These are phyloP conservation scores for Dynastes hyllus DNA, from an alignment of 2,888 invertebrate genomes.

Conservation along the genomic window DNA sequence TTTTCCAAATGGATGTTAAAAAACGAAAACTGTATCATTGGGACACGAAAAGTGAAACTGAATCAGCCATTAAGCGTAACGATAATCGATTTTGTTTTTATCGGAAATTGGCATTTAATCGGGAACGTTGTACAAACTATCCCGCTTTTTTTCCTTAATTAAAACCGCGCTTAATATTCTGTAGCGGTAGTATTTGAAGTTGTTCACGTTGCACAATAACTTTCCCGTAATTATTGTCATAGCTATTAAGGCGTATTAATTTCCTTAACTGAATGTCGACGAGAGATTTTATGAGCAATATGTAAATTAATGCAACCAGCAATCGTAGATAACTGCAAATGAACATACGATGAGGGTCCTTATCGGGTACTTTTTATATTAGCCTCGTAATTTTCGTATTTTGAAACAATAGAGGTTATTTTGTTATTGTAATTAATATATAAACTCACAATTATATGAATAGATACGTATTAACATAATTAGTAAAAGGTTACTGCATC, in stretches of 20 bases:
- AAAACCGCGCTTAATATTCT: slow-evolving; percentile 24
- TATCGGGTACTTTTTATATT: slow-evolving; percentile 14
- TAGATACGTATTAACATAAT: no score
- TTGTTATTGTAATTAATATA: background rate
- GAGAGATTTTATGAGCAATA: slow-evolving; percentile 21
- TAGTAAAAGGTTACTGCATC: no score
- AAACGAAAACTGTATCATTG: slow-evolving; percentile 1
- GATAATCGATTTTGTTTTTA: slow-evolving; percentile 31
- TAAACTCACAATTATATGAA: no score
- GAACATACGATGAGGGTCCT: slow-evolving; percentile 1
- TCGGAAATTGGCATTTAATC: slow-evolving; percentile 26
- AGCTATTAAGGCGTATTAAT: slow-evolving; percentile 23
- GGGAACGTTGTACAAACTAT: slow-evolving; percentile 17
- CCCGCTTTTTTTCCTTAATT: slow-evolving; percentile 16
- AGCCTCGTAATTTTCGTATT: background rate
- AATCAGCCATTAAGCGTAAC: slow-evolving; percentile 28
- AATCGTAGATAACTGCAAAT: slow-evolving; percentile 22
- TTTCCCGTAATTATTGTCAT: slow-evolving; percentile 24
- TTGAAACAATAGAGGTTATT: background rate
- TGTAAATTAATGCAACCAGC: slow-evolving; percentile 11
- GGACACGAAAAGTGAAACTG: slow-evolving; percentile 25
- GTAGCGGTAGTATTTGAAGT: slow-evolving; percentile 10
- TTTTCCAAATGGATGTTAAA: background rate
- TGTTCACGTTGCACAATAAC: slow-evolving; percentile 23
- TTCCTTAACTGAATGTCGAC: slow-evolving; percentile 27